Percentiles rank a stretch among this genome's conserved stretches.
Evolutionary conservation across 2,113 vertebrate species (phyloP).

Genomic region (Balaeniceps rex): DNA sequence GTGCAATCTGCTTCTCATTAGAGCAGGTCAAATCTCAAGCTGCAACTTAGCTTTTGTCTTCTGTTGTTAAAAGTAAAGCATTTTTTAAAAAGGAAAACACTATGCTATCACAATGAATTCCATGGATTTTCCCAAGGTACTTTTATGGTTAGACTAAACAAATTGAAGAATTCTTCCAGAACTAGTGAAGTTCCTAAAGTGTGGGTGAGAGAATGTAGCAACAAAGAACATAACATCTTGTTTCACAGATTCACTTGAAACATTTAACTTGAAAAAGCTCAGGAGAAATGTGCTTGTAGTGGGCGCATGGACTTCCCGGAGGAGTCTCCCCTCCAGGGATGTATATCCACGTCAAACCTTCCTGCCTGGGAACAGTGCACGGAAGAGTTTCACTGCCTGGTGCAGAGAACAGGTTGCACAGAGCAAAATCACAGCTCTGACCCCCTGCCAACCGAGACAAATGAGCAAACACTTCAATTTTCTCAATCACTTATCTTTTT

Average conservation of each 20-base stretch:
- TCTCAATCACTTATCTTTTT: background rate
- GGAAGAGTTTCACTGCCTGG: background rate
- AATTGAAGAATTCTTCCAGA: background rate
- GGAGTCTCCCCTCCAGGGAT: background rate
- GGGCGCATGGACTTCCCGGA: background rate
- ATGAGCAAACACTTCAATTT: background rate
- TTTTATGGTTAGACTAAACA: background rate
- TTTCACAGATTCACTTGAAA: background rate
- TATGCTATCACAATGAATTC: background rate
- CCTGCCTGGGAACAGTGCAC: background rate
- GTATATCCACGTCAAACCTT: background rate
- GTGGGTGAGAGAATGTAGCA: background rate
- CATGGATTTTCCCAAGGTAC: background rate
- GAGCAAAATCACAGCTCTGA: background rate
- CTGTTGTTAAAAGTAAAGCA: background rate
- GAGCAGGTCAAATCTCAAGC: background rate
- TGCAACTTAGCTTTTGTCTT: background rate
- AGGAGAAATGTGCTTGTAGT: background rate
- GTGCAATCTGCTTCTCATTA: background rate
- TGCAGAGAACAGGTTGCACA: background rate
- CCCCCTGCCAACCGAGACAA: background rate
- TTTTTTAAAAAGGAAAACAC: background rate
- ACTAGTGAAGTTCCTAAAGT: background rate
- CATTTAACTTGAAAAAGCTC: background rate
- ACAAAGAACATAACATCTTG: background rate